Evolutionary conservation across 2,797 vertebrate genomes (phyloP).

Genomic region (Enteromius viviparus): DNA sequence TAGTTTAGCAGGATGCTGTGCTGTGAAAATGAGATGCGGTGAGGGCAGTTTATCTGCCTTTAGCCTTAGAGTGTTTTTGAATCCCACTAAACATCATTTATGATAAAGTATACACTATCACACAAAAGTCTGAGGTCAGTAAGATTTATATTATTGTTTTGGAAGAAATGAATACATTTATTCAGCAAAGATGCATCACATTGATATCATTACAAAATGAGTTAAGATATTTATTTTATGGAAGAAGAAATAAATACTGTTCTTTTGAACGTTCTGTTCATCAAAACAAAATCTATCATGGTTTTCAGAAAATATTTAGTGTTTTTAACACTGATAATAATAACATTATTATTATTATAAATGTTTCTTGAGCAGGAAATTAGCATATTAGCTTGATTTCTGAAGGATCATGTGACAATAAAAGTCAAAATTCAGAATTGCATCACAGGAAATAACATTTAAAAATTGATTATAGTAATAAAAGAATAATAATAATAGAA

Average conservation of each 20-base stretch:
- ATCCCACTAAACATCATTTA: neutral
- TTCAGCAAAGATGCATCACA: neutral
- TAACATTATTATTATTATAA: neutral
- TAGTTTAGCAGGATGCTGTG: slow-evolving; percentile 2
- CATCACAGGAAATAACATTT: neutral
- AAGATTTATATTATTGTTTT: neutral
- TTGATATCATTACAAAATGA: neutral
- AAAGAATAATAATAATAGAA: neutral
- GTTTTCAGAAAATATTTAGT: neutral
- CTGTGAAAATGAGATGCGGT: neutral
- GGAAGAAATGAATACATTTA: neutral
- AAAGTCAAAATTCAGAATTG: neutral
- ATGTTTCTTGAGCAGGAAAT: too few relatives aligned
- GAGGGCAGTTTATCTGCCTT: neutral
- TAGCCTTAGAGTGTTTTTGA: neutral
- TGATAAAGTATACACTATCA: neutral
- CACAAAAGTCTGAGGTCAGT: neutral
- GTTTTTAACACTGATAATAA: neutral
- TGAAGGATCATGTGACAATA: neutral
- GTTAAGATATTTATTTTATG: neutral
- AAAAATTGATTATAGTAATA: neutral
- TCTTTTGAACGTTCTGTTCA: neutral
- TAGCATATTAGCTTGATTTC: neutral
- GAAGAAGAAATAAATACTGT: neutral
- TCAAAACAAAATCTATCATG: neutral